Base-by-base conservation (phyloP, 2,888 invertebrate species). In the Prenolepis imparis region DNA sequence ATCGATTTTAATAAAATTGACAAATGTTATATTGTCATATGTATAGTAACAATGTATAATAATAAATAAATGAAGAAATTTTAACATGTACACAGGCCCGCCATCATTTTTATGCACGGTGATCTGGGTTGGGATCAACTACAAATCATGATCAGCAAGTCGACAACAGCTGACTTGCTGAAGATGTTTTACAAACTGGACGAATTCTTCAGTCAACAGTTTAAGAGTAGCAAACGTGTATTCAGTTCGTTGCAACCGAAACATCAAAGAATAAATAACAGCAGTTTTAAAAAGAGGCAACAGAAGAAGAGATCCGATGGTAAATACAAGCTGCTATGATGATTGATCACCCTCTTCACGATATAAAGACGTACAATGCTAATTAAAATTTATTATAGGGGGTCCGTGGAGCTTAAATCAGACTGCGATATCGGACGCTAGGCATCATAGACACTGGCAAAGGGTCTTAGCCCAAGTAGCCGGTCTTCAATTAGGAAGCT, bases 161-260 rank as follows among this genome's bases (percentile, higher is more conserved):
- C 98, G 70, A 99, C 99, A 1, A 99, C 99, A 0, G 98, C 98
- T 0, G 99, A 99, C 95, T 96, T 99, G 84, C 95, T 99, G 70
- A 99, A 99, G 95, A 99, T 99, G 98, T 98, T 98, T 94, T 97
- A 98, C 88, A 99, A 99, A 93, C 96, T 99, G 52, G 98, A 99
- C 92, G 99, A 99, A 95, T 99, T 99, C 96, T 99, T 99, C 95
- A 97, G 98, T 86, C 99, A 99, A 95, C 99, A 99, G 95, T 98
- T 99, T 94, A 98, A 98, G 94, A 98, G 98, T 90, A 98, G 98
- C 94, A 98, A 98, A 94, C 96, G 99, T 2, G 98, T 98, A 5
- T 98, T 99, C 94, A 97, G 97, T 86, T 97, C 97, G 57, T 93
- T 97, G 88, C 97, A 95, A 93, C 96, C 96, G 1, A 95, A 96